A percentile compares a stretch with the other conserved stretches of the same genome.
These are phyloP conservation scores for Callospermophilus lateralis DNA, from an alignment of 2,113 vertebrate genomes.

Conservation along the genomic window DNA sequence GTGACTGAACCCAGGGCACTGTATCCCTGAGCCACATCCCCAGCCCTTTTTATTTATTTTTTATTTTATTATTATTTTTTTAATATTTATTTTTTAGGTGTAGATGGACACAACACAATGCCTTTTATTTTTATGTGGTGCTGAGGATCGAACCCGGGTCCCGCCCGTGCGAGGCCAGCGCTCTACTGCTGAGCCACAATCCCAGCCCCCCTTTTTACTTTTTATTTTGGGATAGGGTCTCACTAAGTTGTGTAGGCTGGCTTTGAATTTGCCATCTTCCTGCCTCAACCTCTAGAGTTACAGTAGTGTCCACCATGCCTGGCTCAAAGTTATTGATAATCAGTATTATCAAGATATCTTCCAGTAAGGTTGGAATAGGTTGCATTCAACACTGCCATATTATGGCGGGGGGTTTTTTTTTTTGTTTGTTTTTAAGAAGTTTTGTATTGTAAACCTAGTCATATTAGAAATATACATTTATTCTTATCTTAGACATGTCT, in stretches of 20 bases:
- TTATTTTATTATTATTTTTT: background rate
- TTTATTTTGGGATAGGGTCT: background rate
- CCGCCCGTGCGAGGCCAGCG: no score
- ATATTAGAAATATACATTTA: constrained; percentile 6
- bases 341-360: background rate
- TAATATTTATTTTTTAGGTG: no score
- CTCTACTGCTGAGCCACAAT: no score
- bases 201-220: background rate
- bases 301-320: background rate
- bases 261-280: background rate
- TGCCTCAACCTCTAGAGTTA: background rate
- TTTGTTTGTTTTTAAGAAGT: background rate
- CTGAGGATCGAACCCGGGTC: no score
- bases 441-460: background rate
- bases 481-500: background rate
- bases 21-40: no score
- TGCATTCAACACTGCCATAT: background rate
- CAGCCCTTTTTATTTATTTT: background rate
- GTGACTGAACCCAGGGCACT: background rate
- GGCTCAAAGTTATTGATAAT: background rate
- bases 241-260: background rate
- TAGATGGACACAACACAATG: no score
- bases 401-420: background rate
- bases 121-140: no score
- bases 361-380: background rate